A percentile compares a stretch with the other conserved stretches of the same genome.
These are phyloP conservation scores for Coreoperca whiteheadi DNA, from an alignment of 2,113 vertebrate species.

Conservation along the genomic window DNA sequence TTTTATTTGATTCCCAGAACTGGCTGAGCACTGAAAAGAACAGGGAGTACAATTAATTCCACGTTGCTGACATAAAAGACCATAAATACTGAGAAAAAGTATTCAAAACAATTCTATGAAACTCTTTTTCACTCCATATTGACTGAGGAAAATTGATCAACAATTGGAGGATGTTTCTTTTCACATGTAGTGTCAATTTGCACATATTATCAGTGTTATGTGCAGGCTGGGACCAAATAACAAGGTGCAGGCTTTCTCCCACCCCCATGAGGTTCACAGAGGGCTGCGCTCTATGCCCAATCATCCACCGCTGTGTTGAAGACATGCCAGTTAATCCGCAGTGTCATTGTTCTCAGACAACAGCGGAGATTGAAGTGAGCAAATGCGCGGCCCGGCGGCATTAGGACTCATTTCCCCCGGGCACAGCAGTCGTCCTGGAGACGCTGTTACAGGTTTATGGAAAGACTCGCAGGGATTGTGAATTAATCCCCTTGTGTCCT, in stretches of 20 bases:
- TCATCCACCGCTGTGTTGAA: slow-evolving; percentile 53
- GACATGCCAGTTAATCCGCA: slow-evolving; percentile 76
- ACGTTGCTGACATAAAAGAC: slow-evolving; percentile 26
- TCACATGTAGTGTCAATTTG: slow-evolving; percentile 20
- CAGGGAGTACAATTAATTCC: slow-evolving; percentile 30
- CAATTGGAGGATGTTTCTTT: slow-evolving; percentile 9
- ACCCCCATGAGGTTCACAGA: slow-evolving; percentile 59
- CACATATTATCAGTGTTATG: slow-evolving; percentile 15
- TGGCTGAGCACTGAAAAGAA: slow-evolving; percentile 39
- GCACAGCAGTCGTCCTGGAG: slow-evolving; percentile 76
- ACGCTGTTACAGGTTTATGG: slow-evolving; percentile 75
- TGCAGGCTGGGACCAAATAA: slow-evolving; percentile 42
- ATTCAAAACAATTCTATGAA: slow-evolving; percentile 20
- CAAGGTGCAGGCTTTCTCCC: slow-evolving; percentile 37
- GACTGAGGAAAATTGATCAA: slow-evolving; percentile 1
- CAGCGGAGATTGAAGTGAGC: slow-evolving; percentile 73
- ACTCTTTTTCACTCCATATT: background rate
- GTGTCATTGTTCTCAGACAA: slow-evolving; percentile 81
- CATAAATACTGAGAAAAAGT: background rate
- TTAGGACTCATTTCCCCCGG: slow-evolving; percentile 66
- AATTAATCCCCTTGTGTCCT: slow-evolving; percentile 81
- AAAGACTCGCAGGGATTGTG: slow-evolving; percentile 76
- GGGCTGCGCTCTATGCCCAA: slow-evolving; percentile 52
- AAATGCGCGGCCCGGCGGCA: slow-evolving; percentile 68
- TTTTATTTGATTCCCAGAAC: slow-evolving; percentile 63